Evolutionary conservation across 2,113 vertebrate genomes (phyloP), one percentile per base, ranked within the genome.

Genomic region (Gulo gulo): DNA sequence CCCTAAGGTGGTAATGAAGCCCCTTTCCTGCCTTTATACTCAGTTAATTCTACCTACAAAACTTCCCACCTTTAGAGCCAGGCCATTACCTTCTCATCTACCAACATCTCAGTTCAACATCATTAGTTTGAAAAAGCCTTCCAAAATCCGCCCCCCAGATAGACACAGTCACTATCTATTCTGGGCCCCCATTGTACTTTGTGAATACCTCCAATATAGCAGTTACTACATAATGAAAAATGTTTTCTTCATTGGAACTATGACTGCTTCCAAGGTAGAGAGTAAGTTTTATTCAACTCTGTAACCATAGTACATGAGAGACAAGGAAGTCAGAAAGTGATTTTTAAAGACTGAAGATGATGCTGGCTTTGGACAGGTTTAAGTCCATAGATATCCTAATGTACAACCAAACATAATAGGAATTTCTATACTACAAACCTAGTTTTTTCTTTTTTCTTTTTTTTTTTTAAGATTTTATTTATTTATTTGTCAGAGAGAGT

Each of bases 261-360:
- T 71, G 74, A 82, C 65, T 81, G 13, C 18, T 94, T 96, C 55
- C 74, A 95, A 87, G n/a, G 24, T 18, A 89, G 2, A 67, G 15
- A 79, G 13, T 39, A 83, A 85, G 16, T 89, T 87, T 95, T 67
- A 89, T 47, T 94, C 78, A 94, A 82, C 15, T 93, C 39, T 92
- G 36, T 63, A 90, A 73, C n/a, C 73, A 96, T 10, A 57, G 52
- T 82, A 97, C 29, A 67, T 92, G 39, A 94, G 21, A 91, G 34
- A 74, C 42, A 95, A 93, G 79, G 34, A 94, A 90, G 47, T 95
- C 78, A 96, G 36, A 93, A 91, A 94, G 50, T 91, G 36, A 96
- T 59, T 85, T 92, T 79, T 83, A 86, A 95, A 96, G 12, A 34
- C 73, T 34, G n/a, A 88, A 82, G 59, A 94, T 71, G 29, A 82